A percentile compares a stretch with the other conserved stretches of the same genome.
phyloP scores from a whole-genome alignment of 1,140 invertebrate species.

The Battus philenor region DNA sequence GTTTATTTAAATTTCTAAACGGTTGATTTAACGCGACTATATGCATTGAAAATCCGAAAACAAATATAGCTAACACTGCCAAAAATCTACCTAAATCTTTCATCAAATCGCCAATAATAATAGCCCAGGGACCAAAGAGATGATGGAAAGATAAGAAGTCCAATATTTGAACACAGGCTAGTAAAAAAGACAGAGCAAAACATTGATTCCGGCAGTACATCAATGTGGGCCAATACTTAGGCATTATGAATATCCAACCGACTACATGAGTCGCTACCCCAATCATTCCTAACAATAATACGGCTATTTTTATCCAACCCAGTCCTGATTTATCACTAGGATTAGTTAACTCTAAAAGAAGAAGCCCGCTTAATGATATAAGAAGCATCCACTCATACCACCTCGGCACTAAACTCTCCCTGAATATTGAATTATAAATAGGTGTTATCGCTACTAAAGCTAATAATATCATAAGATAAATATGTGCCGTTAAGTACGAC shows the following conservation, averaged over 20 bases:
- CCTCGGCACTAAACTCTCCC: constrained; percentile 84
- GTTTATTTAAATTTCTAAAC: constrained; percentile 82
- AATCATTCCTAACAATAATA: constrained; percentile 93
- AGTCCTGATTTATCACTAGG: constrained; percentile 96
- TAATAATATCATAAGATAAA: constrained; percentile 96
- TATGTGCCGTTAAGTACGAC: constrained; percentile 98
- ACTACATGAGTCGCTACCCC: constrained; percentile 94
- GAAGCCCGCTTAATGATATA: constrained; percentile 95
- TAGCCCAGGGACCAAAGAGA: constrained; percentile 98
- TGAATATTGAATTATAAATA: constrained; percentile 85
- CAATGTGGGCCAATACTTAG: constrained; percentile 86
- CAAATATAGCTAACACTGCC: constrained; percentile 97
- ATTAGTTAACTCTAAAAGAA: constrained; percentile 97
- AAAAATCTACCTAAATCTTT: constrained; percentile 96
- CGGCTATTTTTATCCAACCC: constrained; percentile 94
- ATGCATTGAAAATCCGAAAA: constrained; percentile 98
- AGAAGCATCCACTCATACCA: constrained; percentile 98
- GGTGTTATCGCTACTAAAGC: constrained; percentile 94
- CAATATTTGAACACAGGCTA: constrained; percentile 97
- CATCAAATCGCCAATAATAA: constrained; percentile 92
- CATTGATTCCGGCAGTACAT: constrained; percentile 97
- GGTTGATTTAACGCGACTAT: constrained; percentile 97
- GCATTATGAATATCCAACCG: constrained; percentile 82
- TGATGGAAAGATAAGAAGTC: constrained; percentile 99
- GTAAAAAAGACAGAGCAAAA: constrained; percentile 94